Evolutionary conservation across 2,113 vertebrate genomes (phyloP).

Genomic region (Heterocephalus glaber): DNA sequence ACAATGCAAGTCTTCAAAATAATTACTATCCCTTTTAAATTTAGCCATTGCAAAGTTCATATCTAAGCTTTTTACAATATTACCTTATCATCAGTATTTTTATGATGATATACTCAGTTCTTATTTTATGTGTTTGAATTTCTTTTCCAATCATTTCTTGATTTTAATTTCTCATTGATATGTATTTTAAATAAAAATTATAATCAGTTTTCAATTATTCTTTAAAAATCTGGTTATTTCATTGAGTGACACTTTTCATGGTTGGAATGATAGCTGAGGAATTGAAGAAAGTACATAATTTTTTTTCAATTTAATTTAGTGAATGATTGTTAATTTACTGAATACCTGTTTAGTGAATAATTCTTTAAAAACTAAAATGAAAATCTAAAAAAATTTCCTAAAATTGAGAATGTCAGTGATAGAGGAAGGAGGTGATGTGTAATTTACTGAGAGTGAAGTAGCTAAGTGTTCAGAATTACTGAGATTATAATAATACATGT

Average conservation of each 20-base stretch:
- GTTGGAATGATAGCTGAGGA: neutral
- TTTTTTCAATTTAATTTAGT: neutral
- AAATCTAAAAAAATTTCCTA: neutral
- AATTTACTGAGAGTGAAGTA: neutral
- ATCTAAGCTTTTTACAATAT: neutral
- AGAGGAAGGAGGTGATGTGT: neutral
- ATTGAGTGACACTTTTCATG: neutral
- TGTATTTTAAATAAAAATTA: neutral
- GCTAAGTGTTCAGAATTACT: neutral
- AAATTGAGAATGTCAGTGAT: neutral
- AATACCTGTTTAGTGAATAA: too few species aligned
- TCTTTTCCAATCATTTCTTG: neutral
- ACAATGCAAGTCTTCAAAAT: neutral
- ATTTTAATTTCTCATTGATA: too few species aligned
- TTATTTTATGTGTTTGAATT: neutral
- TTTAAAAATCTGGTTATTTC: neutral
- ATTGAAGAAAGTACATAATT: neutral
- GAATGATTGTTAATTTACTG: too few species aligned
- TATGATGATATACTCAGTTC: neutral
- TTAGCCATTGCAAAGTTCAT: neutral
- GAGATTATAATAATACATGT: neutral
- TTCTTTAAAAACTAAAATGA: neutral
- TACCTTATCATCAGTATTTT: neutral
- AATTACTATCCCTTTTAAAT: neutral
- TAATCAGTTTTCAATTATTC: neutral